Evolutionary conservation across 2,888 invertebrate genomes (phyloP), one percentile per base, ranked within the genome.

Genomic region (Chydorus sphaericus): DNA sequence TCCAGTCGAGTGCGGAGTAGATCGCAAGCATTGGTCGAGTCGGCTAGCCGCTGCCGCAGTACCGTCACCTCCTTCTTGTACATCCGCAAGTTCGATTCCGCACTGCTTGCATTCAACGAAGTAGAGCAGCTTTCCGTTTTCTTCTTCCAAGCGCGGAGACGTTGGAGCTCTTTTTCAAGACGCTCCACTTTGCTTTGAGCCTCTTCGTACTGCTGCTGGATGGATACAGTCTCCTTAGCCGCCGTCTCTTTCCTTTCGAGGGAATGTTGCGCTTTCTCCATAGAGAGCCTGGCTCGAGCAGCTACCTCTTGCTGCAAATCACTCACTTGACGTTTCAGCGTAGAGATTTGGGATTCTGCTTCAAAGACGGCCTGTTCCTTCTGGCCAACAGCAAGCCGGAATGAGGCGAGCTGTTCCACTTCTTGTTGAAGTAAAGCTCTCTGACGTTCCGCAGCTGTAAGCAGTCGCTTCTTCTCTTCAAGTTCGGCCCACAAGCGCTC

Each of bases 1-100:
- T 81, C 80, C 52, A 82, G 69, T 33, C 81, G 73, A 4, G 71
- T 73, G 26, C 78, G 77, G 44, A 82, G 67, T 57, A 80, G 64
- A 29, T 67, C 62, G 59, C 74, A 74, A 11, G 73, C 69, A 58
- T 73, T 58, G 52, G 60, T 61, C 3, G 63, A 62, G 29, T 63
- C 63, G 14, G 60, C 62, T 28, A 64, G 55, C 11, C 60, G 57
- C 48, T 61, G 58, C 16, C 61, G 58, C 44, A 64, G 59, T 7
- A 51, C 54, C 6, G 57, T 48, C 18, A 62, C 57, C 39, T 63
- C 64, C 18, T 60, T 56, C 29, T 60, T 61, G 54, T 62, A 62
- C 48, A 58, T 59, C 29, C 54, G 58, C 44, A 62, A 29, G 14
- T 37, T 50, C 7, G 30, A 20, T 20, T 55, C 33, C 18, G 20